Percentiles rank a stretch among this genome's conserved stretches.
Conservation (phyloP, 2,113 vertebrate genomes). For the Hippocampus comes region DNA sequence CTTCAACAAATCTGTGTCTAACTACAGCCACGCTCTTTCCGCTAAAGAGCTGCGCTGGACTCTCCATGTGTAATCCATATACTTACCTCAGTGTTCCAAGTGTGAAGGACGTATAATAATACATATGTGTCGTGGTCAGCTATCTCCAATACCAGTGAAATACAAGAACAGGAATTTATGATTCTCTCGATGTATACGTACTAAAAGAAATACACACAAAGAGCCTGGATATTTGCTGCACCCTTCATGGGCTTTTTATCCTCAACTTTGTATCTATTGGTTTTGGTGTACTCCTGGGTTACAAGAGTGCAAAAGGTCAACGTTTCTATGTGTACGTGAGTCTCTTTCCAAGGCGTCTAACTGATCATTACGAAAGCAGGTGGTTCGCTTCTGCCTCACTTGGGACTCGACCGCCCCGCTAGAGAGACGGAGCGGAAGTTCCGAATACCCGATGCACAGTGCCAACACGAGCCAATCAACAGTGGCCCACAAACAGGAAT, state of each 20-base stretch:
- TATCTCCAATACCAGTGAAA: constrained; percentile 70
- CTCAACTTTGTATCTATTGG: constrained; percentile 70
- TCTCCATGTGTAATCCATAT: constrained; percentile 75
- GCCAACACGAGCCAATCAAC: constrained; percentile 61
- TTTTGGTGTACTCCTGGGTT: constrained; percentile 63
- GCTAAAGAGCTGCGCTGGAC: constrained; percentile 43
- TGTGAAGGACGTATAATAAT: constrained; percentile 76
- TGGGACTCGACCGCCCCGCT: constrained; percentile 2
- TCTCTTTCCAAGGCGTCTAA: constrained; percentile 48
- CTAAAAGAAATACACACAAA: constrained; percentile 50
- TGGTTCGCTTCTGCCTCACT: constrained; percentile 9
- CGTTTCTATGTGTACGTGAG: constrained; percentile 59
- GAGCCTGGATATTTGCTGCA: constrained; percentile 76
- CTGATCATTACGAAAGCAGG: constrained; percentile 34
- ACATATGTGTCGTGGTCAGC: constrained; percentile 70
- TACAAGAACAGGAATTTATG: constrained; percentile 64
- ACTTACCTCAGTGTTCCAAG: constrained; percentile 80
- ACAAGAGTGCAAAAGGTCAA: constrained; percentile 58
- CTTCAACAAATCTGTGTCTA: constrained; percentile 42
- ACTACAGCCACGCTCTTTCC: constrained; percentile 39
- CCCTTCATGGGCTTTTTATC: constrained; percentile 73
- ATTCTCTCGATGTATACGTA: constrained; percentile 65
- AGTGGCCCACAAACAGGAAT: constrained; percentile 32
- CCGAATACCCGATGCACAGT: constrained; percentile 50
- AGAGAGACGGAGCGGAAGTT: constrained; percentile 46